Evolutionary conservation across 2,888 invertebrate genomes (phyloP).

Genomic region (Campoplex nolae): DNA sequence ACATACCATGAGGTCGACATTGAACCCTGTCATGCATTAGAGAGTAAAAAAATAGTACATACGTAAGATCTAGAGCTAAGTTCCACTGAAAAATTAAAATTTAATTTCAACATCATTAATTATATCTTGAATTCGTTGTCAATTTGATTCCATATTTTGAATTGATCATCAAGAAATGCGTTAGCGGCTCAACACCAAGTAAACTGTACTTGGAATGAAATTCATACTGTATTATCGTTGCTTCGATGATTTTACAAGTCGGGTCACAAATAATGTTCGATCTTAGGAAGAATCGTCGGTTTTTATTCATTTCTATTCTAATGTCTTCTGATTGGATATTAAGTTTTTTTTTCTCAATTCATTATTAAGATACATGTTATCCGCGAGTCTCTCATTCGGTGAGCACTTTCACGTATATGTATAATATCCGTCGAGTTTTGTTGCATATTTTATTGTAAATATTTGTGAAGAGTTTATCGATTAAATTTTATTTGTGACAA

Average conservation of each 20-base stretch:
- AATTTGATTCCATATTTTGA: background rate
- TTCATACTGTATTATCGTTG: background rate
- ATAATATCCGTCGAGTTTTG: slow-evolving; percentile 73
- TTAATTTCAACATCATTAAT: too few species aligned
- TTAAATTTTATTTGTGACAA: slow-evolving; percentile 76
- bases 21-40: too few species aligned
- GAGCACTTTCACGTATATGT: slow-evolving; percentile 58
- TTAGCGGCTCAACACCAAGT: too few species aligned
- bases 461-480: slow-evolving; percentile 83
- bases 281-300: background rate
- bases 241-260: background rate
- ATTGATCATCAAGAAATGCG: too few species aligned
- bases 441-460: slow-evolving; percentile 80
- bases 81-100: background rate
- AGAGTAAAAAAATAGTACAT: too few species aligned
- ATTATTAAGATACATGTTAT: slow-evolving; percentile 42
- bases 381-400: slow-evolving; percentile 61
- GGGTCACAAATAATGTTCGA: background rate
- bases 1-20: too few species aligned
- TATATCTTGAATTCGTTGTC: background rate
- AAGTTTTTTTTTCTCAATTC: background rate
- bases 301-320: background rate
- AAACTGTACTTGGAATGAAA: background rate
- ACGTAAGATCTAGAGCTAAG: background rate
- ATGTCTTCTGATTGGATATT: background rate